A percentile compares a stretch with the other conserved stretches of the same genome.
These are phyloP conservation scores for Eutrigla gurnardus DNA, from an alignment of 2,797 vertebrate genomes.

Conservation along the genomic window DNA sequence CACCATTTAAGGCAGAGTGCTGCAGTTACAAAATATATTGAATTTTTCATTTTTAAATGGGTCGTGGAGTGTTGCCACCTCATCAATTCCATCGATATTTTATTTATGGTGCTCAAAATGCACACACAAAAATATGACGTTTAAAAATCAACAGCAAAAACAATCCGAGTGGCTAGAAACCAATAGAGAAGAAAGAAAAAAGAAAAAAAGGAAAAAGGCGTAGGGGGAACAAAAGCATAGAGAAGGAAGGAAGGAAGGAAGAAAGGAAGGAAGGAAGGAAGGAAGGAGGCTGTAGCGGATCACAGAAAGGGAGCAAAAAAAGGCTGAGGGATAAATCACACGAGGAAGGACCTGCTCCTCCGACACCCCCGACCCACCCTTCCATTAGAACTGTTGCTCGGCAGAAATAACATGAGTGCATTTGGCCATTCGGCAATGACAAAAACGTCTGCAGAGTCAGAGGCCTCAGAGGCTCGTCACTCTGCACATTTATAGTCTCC, in stretches of 20 bases:
- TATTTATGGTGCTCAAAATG: not conserved
- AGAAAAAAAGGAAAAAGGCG: too few species aligned
- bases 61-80: not conserved
- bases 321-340: conserved; percentile 48
- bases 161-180: not conserved
- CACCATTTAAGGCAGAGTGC: not conserved
- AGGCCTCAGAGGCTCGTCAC: conserved; percentile 63
- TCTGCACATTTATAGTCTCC: conserved; percentile 61
- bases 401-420: conserved; percentile 76
- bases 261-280: not conserved
- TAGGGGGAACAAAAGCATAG: too few species aligned
- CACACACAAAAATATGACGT: too few species aligned
- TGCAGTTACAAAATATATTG: not conserved
- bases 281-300: conserved; percentile 4
- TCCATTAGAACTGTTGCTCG: conserved; percentile 63
- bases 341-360: conserved; percentile 21
- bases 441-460: conserved; percentile 70
- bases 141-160: not conserved
- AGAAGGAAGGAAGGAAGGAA: not conserved
- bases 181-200: not conserved
- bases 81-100: not conserved
- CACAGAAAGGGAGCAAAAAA: conserved; percentile 10
- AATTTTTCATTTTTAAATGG: too few species aligned
- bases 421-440: conserved; percentile 72
- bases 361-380: conserved; percentile 14